phyloP scores from a whole-genome alignment of 2,888 invertebrate species.

The Odontocerum albicorne region DNA sequence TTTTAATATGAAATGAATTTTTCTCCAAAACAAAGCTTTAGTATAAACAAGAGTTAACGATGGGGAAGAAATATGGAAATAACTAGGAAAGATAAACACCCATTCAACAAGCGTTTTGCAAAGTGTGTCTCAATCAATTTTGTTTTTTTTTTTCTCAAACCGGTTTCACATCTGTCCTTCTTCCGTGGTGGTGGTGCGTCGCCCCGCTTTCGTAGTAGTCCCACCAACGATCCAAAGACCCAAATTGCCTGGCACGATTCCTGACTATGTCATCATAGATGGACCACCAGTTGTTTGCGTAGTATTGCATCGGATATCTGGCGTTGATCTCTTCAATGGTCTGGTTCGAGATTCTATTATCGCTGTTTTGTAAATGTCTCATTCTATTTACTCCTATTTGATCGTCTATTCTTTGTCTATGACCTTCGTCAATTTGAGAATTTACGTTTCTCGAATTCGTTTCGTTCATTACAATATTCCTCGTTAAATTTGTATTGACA shows the following conservation, averaged over 20 bases:
- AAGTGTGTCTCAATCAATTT: constrained; percentile 11
- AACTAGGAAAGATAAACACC: constrained; percentile 11
- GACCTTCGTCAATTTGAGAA: not conserved
- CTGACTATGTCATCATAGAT: constrained; percentile 54
- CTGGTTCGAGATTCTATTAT: too few species aligned
- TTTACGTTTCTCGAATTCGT: constrained; percentile 1
- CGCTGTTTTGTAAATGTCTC: too few species aligned
- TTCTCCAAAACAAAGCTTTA: not conserved
- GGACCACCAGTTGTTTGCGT: constrained; percentile 57
- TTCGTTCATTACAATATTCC: constrained; percentile 12
- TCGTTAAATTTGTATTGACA: constrained; percentile 24
- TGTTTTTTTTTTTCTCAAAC: constrained; percentile 17
- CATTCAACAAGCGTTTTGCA: constrained; percentile 26
- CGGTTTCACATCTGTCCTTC: constrained; percentile 9
- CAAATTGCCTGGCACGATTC: constrained; percentile 52
- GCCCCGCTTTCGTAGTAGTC: constrained; percentile 49
- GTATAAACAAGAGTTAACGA: not conserved
- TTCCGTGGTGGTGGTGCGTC: not conserved
- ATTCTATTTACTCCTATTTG: not conserved
- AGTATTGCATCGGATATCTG: constrained; percentile 52
- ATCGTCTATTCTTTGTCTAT: not conserved
- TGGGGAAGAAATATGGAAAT: constrained; percentile 9
- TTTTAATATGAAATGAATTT: not conserved
- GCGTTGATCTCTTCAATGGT: constrained; percentile 45
- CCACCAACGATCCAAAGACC: constrained; percentile 57